Percentiles rank a stretch among this genome's conserved stretches.
Evolutionary conservation across 2,888 invertebrate species (phyloP).

Genomic region (Microctonus aethiopoides): DNA sequence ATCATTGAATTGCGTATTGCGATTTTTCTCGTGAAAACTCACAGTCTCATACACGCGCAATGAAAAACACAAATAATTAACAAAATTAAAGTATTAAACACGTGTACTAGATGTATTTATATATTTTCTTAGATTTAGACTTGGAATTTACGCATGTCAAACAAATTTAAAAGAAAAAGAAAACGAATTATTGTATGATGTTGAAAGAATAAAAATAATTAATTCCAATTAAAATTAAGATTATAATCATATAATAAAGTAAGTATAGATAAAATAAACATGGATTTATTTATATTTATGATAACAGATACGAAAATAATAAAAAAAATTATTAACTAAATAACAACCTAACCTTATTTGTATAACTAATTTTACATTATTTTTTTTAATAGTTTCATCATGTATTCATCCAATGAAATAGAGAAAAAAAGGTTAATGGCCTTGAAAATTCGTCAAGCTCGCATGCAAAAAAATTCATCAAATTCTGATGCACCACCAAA

Average conservation of each 20-base stretch:
- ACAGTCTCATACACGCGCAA: not conserved
- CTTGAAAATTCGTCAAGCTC: not conserved
- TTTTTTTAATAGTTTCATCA: not conserved
- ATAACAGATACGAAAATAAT: no score
- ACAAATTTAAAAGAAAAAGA: not conserved
- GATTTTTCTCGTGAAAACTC: not conserved
- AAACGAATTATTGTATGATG: not conserved
- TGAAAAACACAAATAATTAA: not conserved
- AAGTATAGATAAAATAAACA: no score
- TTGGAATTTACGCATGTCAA: not conserved
- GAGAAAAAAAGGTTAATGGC: slow-evolving; percentile 71
- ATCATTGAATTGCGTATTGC: no score
- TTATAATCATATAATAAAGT: not conserved
- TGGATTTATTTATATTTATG: no score
- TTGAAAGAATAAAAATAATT: not conserved
- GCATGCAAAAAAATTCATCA: not conserved
- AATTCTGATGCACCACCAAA: not conserved
- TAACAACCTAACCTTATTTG: no score
- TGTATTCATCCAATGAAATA: slow-evolving; percentile 69
- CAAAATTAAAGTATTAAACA: not conserved
- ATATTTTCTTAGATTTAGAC: no score
- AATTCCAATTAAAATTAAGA: no score
- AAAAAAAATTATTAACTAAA: no score
- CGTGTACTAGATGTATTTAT: not conserved
- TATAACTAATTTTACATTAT: no score